Conservation (phyloP, 2,797 vertebrate species). For the Lagocephalus sceleratus region DNA sequence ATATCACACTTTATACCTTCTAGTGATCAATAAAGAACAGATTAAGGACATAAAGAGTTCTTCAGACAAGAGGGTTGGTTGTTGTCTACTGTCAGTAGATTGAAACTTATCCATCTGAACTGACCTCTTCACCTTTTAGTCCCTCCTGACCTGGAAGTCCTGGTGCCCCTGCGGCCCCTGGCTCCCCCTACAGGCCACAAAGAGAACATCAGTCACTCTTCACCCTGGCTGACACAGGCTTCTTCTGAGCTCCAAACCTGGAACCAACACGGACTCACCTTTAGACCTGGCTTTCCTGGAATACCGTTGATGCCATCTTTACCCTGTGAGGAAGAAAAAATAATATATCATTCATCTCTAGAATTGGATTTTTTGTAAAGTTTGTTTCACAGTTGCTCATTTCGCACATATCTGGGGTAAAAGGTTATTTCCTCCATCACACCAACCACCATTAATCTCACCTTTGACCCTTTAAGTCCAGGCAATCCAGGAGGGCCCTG, state of each 20-base stretch:
- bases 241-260: too few species aligned
- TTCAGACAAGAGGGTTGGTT: too few species aligned
- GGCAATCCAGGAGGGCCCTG: constrained; percentile 70
- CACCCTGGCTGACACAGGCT: too few species aligned
- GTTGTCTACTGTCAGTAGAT: background rate
- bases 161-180: constrained; percentile 67
- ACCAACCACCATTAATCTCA: constrained; percentile 31
- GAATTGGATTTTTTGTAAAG: background rate
- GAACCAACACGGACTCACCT: constrained; percentile 50
- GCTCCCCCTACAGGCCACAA: constrained; percentile 70
- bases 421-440: background rate
- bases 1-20: too few species aligned
- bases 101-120: constrained; percentile 18
- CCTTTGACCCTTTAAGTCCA: constrained; percentile 75
- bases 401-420: background rate
- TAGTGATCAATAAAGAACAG: too few species aligned
- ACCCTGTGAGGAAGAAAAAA: constrained; percentile 44
- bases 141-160: constrained; percentile 77
- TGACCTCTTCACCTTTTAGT: constrained; percentile 70
- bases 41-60: too few species aligned
- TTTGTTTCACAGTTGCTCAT: background rate
- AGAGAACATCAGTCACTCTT: constrained; percentile 5
- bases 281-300: constrained; percentile 50
- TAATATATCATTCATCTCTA: background rate
- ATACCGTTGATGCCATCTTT: constrained; percentile 45